A percentile compares a stretch with the other conserved stretches of the same genome.
Evolutionary conservation across 2,888 invertebrate species (phyloP).

Genomic region (Sericinus montela): DNA sequence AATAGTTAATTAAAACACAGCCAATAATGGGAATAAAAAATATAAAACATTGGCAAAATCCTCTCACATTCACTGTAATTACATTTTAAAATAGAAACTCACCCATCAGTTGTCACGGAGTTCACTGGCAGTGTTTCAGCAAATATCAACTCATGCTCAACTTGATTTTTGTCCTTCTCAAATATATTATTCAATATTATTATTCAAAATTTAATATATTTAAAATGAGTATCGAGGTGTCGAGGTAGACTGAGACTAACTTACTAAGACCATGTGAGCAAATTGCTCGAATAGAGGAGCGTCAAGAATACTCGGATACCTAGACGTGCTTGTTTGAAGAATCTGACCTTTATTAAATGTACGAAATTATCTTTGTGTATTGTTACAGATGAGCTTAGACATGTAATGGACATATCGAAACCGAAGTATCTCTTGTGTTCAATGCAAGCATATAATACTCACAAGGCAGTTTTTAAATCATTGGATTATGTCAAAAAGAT

Average conservation of each 20-base stretch:
- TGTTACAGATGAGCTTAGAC: slow-evolving; percentile 27
- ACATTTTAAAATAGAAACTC: slow-evolving; percentile 37
- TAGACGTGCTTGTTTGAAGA: too few species aligned
- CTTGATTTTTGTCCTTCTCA: slow-evolving; percentile 26
- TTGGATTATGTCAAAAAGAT: slow-evolving; percentile 24
- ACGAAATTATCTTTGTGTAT: too few species aligned
- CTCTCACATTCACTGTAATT: slow-evolving; percentile 23
- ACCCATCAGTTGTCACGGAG: slow-evolving; percentile 78
- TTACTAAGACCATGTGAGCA: too few species aligned
- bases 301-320: too few species aligned
- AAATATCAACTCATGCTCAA: slow-evolving; percentile 66
- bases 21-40: neutral
- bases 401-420: slow-evolving; percentile 25
- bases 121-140: slow-evolving; percentile 74
- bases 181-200: too few species aligned
- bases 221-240: too few species aligned
- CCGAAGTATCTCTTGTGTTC: slow-evolving; percentile 19
- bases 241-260: too few species aligned
- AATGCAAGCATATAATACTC: neutral
- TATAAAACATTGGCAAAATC: slow-evolving; percentile 9
- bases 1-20: slow-evolving; percentile 13
- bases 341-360: too few species aligned
- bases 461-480: slow-evolving; percentile 2
- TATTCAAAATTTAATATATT: too few species aligned
- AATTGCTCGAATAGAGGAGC: too few species aligned